Evolutionary conservation across 2,113 vertebrate species (phyloP), one percentile per base, ranked within the genome.

Genomic region (Pogona vitticeps): DNA sequence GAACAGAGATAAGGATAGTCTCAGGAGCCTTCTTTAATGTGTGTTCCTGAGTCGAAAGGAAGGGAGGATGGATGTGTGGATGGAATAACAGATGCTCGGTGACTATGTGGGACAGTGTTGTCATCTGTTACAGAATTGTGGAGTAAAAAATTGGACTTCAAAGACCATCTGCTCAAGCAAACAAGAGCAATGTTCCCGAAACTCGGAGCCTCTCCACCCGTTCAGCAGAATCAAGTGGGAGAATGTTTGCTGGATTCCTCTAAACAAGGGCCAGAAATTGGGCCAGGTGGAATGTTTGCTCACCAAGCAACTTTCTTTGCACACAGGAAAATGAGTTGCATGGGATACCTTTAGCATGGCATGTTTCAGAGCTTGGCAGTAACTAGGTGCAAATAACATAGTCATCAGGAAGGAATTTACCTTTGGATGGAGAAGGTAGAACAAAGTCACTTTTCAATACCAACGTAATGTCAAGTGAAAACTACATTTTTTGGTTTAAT

Each of bases 11-110:
- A 83, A 33, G 1, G 28, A 85, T 84, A 92, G 85, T 82, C 58
- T 88, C 70, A 38, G 40, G 67, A 89, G 36, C 2, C 76, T 89
- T 91, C 86, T 90, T 90, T 92, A 76, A 87, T 80, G 70, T 88
- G 92, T 89, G 89, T 92, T 87, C 15, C 26, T 91, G 90, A 70
- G 77, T 52, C 23, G 58, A 40, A 61, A 9, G 21, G 56, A 80
- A 20, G 9, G 56, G 46, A 52, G 56, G 42, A 65, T 23, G 28
- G 67, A 63, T 63, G 38, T 80, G 70, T 86, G 68, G 85, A 63
- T 40, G 2, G 68, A 73, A 86, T 73, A 42, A 26, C 20, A 80
- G 78, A 86, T 31, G 15, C 15, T 33, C 20, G 17, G 31, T 61
- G 56, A 28, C 15, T 13, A 13, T 31, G 26, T 26, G 8, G 31